Base-by-base conservation (phyloP, 2,888 invertebrate species). In the Geophilus truncorum region DNA sequence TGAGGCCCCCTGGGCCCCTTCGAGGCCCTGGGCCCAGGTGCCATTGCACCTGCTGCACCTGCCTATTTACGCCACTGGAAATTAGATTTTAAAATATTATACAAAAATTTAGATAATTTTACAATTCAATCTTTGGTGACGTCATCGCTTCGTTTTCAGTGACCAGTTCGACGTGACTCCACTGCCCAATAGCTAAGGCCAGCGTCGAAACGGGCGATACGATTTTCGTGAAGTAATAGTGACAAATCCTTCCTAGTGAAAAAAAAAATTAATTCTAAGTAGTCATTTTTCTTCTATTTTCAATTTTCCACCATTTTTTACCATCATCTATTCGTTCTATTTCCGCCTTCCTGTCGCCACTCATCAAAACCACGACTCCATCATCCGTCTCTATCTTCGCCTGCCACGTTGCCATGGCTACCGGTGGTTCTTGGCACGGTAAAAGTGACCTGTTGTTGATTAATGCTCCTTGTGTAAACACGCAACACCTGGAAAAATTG, bases 391-490 rank as follows among this genome's bases (percentile, higher is more conserved):
- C 82, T 32, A 88, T 81, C 7, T 82, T 77, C 25, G 86, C 86
- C 78, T 86, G 85, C 88, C 88, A 88, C 0, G 88, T 87, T 30
- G 87, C 86, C 85, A 88, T 85, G 23, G 87, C 87, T 10, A 82
- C 81, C 0, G 88, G 87, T n/a, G 85, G 85, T 81, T 88, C 88
- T 82, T 88, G 88, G 82, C 87, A 87, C 0, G 88, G 88, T 81
- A 88, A 86, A 36, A 88, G 82, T 2, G 88, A 86, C 2, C 88
- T 84, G 83, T 88, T 88, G 83, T 88, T 88, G 18, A 88, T 85
- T 83, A 86, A 86, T 79, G 87, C 85, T 9, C 87, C 88, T 81
- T 86, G 85, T 6, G 87, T 88, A 83, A 86, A 88, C 4, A 86
- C 86, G 83, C 87, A 87, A 18, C 76, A 70, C 75, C 82, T 82